Percentiles rank a stretch among this genome's conserved stretches.
These are phyloP conservation scores for Microctonus aethiopoides DNA, from an alignment of 2,888 invertebrate species.

Conservation along the genomic window DNA sequence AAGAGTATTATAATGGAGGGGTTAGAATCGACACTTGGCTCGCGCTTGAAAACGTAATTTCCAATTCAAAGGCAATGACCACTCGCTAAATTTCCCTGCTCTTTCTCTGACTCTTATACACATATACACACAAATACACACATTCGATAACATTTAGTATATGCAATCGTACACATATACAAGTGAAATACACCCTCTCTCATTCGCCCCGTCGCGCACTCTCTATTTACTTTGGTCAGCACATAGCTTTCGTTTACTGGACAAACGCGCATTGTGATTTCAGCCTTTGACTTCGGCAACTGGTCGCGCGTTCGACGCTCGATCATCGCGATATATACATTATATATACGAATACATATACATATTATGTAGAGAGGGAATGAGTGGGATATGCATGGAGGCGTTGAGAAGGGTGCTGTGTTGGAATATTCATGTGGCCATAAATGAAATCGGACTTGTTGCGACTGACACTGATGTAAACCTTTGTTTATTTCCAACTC, in stretches of 20 bases:
- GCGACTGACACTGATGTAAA: constrained; percentile 66
- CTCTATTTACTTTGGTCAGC: constrained; percentile 59
- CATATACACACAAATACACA: background rate
- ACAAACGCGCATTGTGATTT: constrained; percentile 67
- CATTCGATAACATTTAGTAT: background rate
- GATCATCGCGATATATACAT: constrained; percentile 48
- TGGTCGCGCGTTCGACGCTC: constrained; percentile 33
- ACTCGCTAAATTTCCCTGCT: constrained; percentile 42
- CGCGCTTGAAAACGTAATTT: constrained; percentile 61
- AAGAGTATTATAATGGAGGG: constrained; percentile 37
- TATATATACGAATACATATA: constrained; percentile 46
- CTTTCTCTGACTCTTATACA: constrained; percentile 38
- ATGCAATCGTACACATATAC: background rate
- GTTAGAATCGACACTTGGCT: constrained; percentile 62
- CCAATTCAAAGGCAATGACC: constrained; percentile 65
- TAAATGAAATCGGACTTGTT: constrained; percentile 66
- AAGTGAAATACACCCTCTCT: constrained; percentile 17
- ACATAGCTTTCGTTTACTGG: constrained; percentile 62
- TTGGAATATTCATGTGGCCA: constrained; percentile 56
- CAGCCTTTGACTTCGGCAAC: constrained; percentile 61
- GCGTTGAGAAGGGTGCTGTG: constrained; percentile 53
- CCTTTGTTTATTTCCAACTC: constrained; percentile 28
- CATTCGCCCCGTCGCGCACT: constrained; percentile 28
- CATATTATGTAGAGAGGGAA: constrained; percentile 42
- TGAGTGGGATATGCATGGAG: constrained; percentile 39